Conservation (phyloP, 1,140 invertebrate species). For the Drosophila nigrodunni region DNA sequence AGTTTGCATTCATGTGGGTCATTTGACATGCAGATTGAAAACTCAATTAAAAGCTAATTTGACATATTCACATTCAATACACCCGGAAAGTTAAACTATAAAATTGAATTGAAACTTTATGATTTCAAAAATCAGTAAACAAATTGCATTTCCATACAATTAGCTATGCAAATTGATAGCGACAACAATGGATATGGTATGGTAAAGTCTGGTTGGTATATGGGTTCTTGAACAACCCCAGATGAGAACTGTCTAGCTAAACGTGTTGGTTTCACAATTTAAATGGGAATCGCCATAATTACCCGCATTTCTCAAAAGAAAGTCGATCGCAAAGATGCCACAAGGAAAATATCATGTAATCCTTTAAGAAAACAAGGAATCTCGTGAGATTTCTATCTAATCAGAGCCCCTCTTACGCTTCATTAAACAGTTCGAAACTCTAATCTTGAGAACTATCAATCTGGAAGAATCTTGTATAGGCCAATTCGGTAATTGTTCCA, state of each 20-base stretch:
- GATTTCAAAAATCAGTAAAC: slow-evolving; percentile 29
- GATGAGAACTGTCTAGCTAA: slow-evolving; percentile 21
- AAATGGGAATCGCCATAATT: slow-evolving; percentile 57
- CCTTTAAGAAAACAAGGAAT: slow-evolving; percentile 60
- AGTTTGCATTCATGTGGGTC: slow-evolving; percentile 61
- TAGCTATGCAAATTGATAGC: slow-evolving; percentile 74
- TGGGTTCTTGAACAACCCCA: slow-evolving; percentile 45
- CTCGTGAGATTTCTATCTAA: slow-evolving; percentile 42
- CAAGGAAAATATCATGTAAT: slow-evolving; percentile 52
- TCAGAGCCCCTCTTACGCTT: slow-evolving; percentile 35
- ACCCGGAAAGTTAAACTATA: slow-evolving; percentile 33
- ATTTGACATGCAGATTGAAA: slow-evolving; percentile 78
- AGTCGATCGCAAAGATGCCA: slow-evolving; percentile 12
- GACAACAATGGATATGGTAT: slow-evolving; percentile 25
- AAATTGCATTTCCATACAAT: slow-evolving; percentile 58
- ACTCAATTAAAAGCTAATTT: slow-evolving; percentile 76
- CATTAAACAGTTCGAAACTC: slow-evolving; percentile 57
- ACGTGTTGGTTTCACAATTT: slow-evolving; percentile 10
- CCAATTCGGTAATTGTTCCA: slow-evolving; percentile 52
- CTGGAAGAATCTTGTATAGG: not conserved
- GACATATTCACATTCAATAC: slow-evolving; percentile 57
- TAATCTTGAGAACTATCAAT: slow-evolving; percentile 42
- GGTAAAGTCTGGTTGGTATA: slow-evolving; percentile 9
- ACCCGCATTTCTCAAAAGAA: slow-evolving; percentile 61
- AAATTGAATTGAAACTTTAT: slow-evolving; percentile 41